Percentiles rank a stretch among this genome's conserved stretches.
Evolutionary conservation across 2,797 vertebrate genomes (phyloP).

Genomic region (Poecile montanus): DNA sequence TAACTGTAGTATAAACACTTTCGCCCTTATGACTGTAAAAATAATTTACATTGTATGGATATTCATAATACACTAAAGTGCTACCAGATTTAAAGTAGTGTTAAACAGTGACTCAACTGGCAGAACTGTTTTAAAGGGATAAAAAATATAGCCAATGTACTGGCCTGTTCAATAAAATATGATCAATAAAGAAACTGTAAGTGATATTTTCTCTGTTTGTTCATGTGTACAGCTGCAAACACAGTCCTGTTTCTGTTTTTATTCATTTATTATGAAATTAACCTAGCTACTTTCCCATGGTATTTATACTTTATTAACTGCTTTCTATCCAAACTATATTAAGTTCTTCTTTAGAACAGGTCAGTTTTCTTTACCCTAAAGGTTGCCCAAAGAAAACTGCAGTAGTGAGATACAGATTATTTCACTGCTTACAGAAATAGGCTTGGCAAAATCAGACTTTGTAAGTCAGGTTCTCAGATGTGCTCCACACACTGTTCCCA

Average conservation of each 20-base stretch:
- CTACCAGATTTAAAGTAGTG: not conserved
- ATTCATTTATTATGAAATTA: not conserved
- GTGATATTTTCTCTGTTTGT: not conserved
- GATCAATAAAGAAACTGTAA: not conserved
- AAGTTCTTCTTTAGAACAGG: not conserved
- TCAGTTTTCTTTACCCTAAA: not conserved
- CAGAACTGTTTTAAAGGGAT: not conserved
- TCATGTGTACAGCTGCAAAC: not conserved
- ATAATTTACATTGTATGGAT: not conserved
- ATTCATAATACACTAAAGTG: not conserved
- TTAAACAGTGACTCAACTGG: not conserved
- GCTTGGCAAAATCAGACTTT: not conserved
- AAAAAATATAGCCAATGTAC: not conserved
- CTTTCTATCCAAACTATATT: not conserved
- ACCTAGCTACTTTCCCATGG: not conserved
- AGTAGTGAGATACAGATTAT: not conserved
- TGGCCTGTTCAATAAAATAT: not conserved
- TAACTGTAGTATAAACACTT: not conserved
- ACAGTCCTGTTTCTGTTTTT: not conserved
- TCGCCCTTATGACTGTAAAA: not conserved
- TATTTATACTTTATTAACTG: not conserved
- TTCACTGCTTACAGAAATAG: not conserved
- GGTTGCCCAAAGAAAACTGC: not conserved
- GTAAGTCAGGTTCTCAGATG: not conserved
- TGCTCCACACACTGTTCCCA: not conserved